Percentiles rank a stretch among this genome's conserved stretches.
phyloP scores from a whole-genome alignment of 2,113 vertebrate species.

The Jacana jacana region DNA sequence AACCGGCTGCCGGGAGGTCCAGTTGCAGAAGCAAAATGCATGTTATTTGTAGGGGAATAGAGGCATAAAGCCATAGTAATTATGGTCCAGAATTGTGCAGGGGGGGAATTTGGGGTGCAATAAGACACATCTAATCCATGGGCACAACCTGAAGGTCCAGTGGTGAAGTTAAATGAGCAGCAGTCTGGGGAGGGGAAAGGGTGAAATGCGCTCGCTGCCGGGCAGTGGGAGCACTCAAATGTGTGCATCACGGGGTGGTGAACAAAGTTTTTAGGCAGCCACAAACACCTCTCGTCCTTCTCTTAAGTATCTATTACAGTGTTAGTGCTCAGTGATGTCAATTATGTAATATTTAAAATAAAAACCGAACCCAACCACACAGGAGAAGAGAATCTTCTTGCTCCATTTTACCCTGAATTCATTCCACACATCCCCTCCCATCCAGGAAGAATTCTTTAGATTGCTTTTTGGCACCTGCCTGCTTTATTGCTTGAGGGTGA shows the following conservation, averaged over 20 bases:
- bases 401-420: not conserved
- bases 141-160: not conserved
- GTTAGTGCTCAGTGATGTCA: not conserved
- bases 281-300: not conserved
- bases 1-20: fast-evolving
- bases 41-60: not conserved
- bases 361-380: not conserved
- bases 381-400: not conserved
- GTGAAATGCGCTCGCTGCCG: fast-evolving
- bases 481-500: not conserved
- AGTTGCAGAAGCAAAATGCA: not conserved
- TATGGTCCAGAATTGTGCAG: not conserved
- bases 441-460: not conserved
- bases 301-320: not conserved
- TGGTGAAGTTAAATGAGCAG: too few relatives aligned
- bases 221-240: fast-evolving
- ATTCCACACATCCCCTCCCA: not conserved
- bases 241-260: not conserved
- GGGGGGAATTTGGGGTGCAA: not conserved
- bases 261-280: not conserved
- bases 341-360: not conserved
- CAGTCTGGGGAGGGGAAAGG: not conserved
- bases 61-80: not conserved
- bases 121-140: not conserved
- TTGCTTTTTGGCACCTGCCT: not conserved